Conservation (phyloP, 2,113 vertebrate genomes). For the Geococcyx californianus region DNA sequence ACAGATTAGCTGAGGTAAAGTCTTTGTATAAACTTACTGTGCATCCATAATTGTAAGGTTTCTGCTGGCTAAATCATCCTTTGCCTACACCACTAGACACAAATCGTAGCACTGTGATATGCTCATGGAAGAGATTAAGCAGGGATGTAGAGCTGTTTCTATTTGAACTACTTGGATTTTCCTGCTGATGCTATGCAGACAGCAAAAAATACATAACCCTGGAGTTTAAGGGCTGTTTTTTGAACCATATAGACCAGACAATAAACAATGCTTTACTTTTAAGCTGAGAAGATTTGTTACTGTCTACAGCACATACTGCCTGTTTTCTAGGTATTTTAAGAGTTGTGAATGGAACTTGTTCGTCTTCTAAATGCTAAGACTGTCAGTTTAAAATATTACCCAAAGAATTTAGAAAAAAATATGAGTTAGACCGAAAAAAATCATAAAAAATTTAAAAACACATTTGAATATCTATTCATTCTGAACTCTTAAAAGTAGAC, state of each 20-base stretch:
- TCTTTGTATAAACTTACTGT: not conserved
- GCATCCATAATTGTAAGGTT: not conserved
- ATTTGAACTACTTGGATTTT: not conserved
- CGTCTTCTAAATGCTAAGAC: not conserved
- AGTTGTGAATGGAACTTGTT: not conserved
- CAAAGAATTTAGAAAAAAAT: accelerated
- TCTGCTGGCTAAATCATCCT: not conserved
- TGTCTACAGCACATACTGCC: not conserved
- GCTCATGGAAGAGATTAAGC: not conserved
- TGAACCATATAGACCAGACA: not conserved
- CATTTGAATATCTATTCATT: not conserved
- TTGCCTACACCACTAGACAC: not conserved
- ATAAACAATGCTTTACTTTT: not conserved
- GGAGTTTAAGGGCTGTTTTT: not conserved
- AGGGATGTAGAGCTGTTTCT: not conserved
- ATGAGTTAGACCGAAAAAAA: not conserved
- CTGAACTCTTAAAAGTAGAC: not conserved
- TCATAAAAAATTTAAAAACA: not conserved
- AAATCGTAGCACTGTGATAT: not conserved
- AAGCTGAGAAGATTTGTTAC: not conserved
- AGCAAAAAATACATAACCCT: not conserved
- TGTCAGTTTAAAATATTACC: not conserved
- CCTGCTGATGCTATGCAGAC: not conserved
- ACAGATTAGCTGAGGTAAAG: not conserved
- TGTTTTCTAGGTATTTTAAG: not conserved